Conservation (phyloP, 2,797 vertebrate species). For the Smutsia gigantea region DNA sequence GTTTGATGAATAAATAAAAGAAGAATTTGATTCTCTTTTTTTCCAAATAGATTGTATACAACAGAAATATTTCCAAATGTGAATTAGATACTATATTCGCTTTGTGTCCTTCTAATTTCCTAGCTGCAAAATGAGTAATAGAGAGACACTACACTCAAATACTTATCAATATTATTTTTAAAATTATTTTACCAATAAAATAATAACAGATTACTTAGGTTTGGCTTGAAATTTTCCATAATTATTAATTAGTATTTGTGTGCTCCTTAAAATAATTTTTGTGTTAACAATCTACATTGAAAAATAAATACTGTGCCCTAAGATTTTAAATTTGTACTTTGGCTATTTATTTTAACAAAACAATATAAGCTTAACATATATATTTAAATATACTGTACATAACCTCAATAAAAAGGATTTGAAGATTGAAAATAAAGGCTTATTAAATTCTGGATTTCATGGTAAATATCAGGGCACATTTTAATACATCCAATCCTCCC, state of each 20-base stretch:
- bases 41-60: neutral
- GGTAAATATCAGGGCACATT: neutral
- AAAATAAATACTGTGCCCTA: neutral
- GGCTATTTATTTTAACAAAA: slow-evolving; percentile 14
- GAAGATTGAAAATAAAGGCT: neutral
- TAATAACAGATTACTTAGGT: neutral
- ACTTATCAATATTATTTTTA: neutral
- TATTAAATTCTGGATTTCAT: neutral
- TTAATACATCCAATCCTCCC: neutral
- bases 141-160: neutral
- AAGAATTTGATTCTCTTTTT: neutral
- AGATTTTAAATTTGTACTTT: slow-evolving; percentile 3
- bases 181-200: neutral
- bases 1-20: neutral
- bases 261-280: neutral
- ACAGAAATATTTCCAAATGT: neutral
- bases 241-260: neutral
- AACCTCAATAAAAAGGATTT: neutral
- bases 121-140: neutral
- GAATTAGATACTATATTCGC: neutral
- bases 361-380: neutral
- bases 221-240: neutral
- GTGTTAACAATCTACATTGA: neutral
- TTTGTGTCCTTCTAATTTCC: neutral
- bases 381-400: neutral